Evolutionary conservation across 1,140 invertebrate genomes (phyloP).

Genomic region (Drosophila bocki): DNA sequence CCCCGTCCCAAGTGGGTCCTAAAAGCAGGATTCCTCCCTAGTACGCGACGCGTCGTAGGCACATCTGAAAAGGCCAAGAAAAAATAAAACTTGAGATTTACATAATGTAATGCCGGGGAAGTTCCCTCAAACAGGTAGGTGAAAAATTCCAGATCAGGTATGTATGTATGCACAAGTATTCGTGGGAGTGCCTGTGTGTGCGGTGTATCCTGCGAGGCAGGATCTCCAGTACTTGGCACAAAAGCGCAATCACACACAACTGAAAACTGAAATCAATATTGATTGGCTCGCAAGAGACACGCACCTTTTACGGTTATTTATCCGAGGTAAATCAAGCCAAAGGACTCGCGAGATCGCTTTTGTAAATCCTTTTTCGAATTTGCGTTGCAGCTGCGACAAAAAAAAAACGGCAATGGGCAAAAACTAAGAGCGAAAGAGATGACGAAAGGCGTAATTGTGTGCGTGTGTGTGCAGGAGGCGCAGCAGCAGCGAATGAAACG

Average conservation of each 20-base stretch:
- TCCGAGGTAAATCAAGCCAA: not conserved
- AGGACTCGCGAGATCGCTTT: constrained; percentile 36
- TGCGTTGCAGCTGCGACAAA: constrained; percentile 79
- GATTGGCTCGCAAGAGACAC: constrained; percentile 24
- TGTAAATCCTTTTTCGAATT: constrained; percentile 67
- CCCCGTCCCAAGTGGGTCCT: constrained; percentile 8
- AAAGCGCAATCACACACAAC: constrained; percentile 11
- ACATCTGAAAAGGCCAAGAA: constrained; percentile 45
- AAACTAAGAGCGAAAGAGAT: constrained; percentile 45
- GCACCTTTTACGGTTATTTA: constrained; percentile 38
- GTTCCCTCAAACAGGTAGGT: constrained; percentile 9
- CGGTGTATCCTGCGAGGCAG: constrained; percentile 13
- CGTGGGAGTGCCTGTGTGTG: constrained; percentile 13
- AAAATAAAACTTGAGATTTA: constrained; percentile 1
- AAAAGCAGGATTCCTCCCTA: constrained; percentile 3
- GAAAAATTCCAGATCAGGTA: constrained; percentile 31
- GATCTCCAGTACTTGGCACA: constrained; percentile 14
- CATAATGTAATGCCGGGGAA: constrained; percentile 17
- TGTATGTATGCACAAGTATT: constrained; percentile 14
- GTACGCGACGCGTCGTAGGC: not conserved
- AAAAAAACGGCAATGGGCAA: constrained; percentile 39
- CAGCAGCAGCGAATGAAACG: constrained; percentile 34
- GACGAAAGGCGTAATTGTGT: constrained; percentile 42
- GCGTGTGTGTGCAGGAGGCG: constrained; percentile 54
- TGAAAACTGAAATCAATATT: constrained; percentile 58